These are phyloP conservation scores for Globodera ellingtonae DNA, from an alignment of 1,140 invertebrate species.

Conservation along the genomic window DNA sequence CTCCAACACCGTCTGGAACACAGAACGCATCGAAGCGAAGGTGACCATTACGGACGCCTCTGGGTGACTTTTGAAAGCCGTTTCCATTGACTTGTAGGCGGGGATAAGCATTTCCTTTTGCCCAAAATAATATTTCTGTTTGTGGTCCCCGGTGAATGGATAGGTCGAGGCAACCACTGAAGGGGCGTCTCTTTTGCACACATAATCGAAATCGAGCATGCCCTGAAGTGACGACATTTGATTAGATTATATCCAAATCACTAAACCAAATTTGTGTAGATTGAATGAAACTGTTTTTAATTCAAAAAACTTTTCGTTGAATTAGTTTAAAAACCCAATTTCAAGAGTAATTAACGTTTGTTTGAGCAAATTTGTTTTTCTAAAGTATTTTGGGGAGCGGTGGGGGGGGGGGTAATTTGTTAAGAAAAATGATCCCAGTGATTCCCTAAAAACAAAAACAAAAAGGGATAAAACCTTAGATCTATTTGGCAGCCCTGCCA, in stretches of 20 bases:
- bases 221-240: conserved; percentile 60
- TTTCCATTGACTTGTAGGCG: conserved; percentile 95
- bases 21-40: conserved; percentile 94
- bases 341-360: too few species aligned
- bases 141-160: conserved; percentile 97
- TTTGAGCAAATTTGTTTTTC: too few species aligned
- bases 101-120: conserved; percentile 94
- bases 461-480: too few species aligned
- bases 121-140: conserved; percentile 99
- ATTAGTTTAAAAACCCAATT: conserved; percentile 24
- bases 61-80: conserved; percentile 90
- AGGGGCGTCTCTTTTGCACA: conserved; percentile 82
- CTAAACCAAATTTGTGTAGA: too few species aligned
- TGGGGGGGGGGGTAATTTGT: too few species aligned
- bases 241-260: too few species aligned
- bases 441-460: too few species aligned
- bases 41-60: conserved; percentile 96
- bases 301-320: not conserved
- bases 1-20: conserved; percentile 94
- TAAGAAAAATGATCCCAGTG: too few species aligned
- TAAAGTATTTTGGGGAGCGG: too few species aligned
- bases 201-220: conserved; percentile 99
- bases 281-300: too few species aligned
- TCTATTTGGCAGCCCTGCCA: too few species aligned
- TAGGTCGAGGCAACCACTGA: conserved; percentile 92